A percentile compares a stretch with the other conserved stretches of the same genome.
These are phyloP conservation scores for Boulengeromyrus knoepffleri DNA, from an alignment of 2,113 vertebrate species.

Conservation along the genomic window DNA sequence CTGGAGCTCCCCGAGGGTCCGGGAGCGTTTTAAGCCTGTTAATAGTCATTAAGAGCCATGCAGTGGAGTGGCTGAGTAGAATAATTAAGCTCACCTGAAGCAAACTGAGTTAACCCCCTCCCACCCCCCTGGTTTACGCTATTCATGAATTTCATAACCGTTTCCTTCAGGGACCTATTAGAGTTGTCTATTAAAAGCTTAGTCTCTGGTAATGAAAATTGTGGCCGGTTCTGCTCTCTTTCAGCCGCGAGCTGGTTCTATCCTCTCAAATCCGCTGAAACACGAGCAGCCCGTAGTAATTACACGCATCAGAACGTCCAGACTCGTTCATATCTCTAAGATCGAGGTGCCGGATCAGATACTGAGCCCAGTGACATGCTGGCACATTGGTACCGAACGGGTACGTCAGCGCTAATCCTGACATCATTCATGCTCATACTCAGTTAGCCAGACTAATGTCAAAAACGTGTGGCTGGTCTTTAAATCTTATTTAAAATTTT, in stretches of 20 bases:
- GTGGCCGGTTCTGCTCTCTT: neutral
- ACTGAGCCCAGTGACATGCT: neutral
- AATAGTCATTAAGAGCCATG: conserved; percentile 77
- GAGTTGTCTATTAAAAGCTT: conserved; percentile 35
- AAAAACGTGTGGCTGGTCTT: neutral
- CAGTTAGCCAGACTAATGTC: neutral
- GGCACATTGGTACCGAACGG: neutral
- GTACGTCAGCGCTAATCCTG: neutral
- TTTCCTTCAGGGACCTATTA: conserved; percentile 49
- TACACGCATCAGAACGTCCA: conserved; percentile 23
- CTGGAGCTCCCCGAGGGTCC: conserved; percentile 73
- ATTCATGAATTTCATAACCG: conserved; percentile 18
- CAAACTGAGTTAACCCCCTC: conserved; percentile 74
- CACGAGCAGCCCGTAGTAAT: conserved; percentile 40
- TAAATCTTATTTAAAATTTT: neutral
- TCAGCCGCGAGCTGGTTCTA: neutral
- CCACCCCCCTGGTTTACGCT: conserved; percentile 25
- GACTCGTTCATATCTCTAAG: neutral
- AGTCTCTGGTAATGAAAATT: conserved; percentile 35
- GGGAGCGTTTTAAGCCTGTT: conserved; percentile 72
- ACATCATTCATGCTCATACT: neutral
- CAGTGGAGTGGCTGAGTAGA: conserved; percentile 69
- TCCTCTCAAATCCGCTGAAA: conserved; percentile 26
- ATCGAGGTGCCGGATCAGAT: conserved; percentile 23
- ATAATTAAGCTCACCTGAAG: conserved; percentile 78